Evolutionary conservation across 1,140 invertebrate species (phyloP), one percentile per base, ranked within the genome.

Genomic region (Drosophila kohkoa): DNA sequence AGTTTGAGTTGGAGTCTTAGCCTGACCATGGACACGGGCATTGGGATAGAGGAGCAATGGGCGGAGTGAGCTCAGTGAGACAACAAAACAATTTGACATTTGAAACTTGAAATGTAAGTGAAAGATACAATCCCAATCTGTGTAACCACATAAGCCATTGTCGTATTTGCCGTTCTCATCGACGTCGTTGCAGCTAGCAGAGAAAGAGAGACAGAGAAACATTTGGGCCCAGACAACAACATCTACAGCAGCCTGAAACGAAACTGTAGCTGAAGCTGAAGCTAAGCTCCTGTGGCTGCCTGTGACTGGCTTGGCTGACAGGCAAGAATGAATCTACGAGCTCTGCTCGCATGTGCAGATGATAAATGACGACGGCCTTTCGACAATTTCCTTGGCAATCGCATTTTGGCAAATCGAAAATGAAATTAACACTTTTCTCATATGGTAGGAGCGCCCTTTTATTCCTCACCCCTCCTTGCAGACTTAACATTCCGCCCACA

Each of bases 51-150:
- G 52, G 60, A 41, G 30, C 51, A 52, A 20, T 57, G 66, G 72
- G 59, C 52, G 67, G 35, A 10, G 35, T 38, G 35, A 38, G 72
- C 59, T 58, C 43, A 51, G 45, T 66, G 46, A 65, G 60, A 66
- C 62, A 25, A 75, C 71, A 45, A 78, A 62, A 70, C 80, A 71
- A 79, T 75, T 81, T 89, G 85, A 89, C 85, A 89, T 85, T 89
- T 89, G 81, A 77, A 89, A 82, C 81, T 77, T 89, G 85, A 89
- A 89, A 89, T 89, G 86, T 87, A 89, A 89, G 78, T 89, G 85
- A 81, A 89, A 85, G 86, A 89, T 89, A 89, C 81, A 89, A 85
- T 89, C 86, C 81, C 85, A 89, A 89, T 89, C 81, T 90, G 81
- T 89, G 81, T 85, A 85, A 75, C 85, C 75, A 87, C 72, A 82